These are phyloP conservation scores for Lutjanus erythropterus DNA, from an alignment of 2,113 vertebrate species.

Conservation along the genomic window DNA sequence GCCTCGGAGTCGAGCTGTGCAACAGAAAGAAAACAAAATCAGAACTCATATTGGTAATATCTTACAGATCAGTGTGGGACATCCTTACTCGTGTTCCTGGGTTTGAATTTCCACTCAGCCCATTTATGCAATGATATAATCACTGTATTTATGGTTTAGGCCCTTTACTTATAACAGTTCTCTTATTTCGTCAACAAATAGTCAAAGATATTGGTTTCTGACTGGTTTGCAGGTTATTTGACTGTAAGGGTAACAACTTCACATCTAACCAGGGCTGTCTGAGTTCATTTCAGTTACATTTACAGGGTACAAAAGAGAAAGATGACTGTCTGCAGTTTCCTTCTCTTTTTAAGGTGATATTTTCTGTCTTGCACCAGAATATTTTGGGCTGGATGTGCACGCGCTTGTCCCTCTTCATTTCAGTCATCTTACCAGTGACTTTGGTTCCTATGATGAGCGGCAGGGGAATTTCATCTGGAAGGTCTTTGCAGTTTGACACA, in stretches of 20 bases:
- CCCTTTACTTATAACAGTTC: neutral
- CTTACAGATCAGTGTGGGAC: neutral
- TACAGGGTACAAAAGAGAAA: too few relatives aligned
- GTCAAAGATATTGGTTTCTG: neutral
- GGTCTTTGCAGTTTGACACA: constrained; percentile 96
- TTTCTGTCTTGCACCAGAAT: too few relatives aligned
- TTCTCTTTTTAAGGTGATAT: too few relatives aligned
- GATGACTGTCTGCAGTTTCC: too few relatives aligned
- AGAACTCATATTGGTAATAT: neutral
- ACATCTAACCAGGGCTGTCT: neutral
- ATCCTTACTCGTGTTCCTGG: neutral
- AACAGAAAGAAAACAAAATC: neutral
- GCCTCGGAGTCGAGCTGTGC: constrained; percentile 93
- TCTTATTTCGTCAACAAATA: neutral
- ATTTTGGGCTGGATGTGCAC: too few relatives aligned
- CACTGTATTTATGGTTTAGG: too few relatives aligned
- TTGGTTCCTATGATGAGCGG: constrained; percentile 98
- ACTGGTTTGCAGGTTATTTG: neutral
- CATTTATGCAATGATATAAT: neutral
- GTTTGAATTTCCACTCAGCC: neutral
- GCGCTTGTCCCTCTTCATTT: too few relatives aligned
- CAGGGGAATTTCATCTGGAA: constrained; percentile 97
- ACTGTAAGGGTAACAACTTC: neutral
- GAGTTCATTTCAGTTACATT: neutral
- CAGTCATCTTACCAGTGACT: constrained; percentile 91